Conservation (phyloP, 2,797 vertebrate genomes). For the Rhinichthys osculus region DNA sequence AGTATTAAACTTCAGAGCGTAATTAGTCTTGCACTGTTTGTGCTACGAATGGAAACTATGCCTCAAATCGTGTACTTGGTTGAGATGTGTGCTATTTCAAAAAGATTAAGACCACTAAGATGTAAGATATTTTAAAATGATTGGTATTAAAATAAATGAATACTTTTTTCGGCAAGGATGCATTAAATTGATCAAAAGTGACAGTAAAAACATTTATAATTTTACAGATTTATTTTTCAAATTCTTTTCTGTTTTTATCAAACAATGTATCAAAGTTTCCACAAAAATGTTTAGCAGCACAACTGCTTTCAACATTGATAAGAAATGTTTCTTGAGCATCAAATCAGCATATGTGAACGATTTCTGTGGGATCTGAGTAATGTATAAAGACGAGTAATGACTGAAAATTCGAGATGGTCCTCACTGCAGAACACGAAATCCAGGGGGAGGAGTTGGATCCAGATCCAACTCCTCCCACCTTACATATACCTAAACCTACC, state of each 20-base stretch:
- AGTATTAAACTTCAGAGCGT: background rate
- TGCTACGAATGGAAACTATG: background rate
- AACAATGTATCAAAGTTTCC: background rate
- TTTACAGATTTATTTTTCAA: background rate
- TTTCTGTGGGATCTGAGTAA: background rate
- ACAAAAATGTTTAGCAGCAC: background rate
- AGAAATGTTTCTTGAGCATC: background rate
- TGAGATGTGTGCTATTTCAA: background rate
- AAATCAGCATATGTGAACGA: background rate
- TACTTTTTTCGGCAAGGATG: background rate
- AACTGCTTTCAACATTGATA: background rate
- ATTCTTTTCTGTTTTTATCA: background rate
- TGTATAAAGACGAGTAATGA: background rate
- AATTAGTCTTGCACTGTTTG: background rate
- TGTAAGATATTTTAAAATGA: background rate
- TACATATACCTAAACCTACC: too few species aligned
- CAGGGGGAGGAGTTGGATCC: too few species aligned
- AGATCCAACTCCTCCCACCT: too few species aligned
- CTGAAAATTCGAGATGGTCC: too few species aligned
- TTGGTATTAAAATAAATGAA: background rate
- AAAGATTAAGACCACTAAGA: background rate
- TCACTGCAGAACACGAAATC: too few species aligned
- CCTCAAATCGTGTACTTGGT: background rate
- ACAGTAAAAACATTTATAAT: background rate
- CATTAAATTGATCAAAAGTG: background rate